A percentile compares a stretch with the other conserved stretches of the same genome.
Evolutionary conservation across 1,140 invertebrate genomes (phyloP).

Genomic region (Pteromalus puparum): DNA sequence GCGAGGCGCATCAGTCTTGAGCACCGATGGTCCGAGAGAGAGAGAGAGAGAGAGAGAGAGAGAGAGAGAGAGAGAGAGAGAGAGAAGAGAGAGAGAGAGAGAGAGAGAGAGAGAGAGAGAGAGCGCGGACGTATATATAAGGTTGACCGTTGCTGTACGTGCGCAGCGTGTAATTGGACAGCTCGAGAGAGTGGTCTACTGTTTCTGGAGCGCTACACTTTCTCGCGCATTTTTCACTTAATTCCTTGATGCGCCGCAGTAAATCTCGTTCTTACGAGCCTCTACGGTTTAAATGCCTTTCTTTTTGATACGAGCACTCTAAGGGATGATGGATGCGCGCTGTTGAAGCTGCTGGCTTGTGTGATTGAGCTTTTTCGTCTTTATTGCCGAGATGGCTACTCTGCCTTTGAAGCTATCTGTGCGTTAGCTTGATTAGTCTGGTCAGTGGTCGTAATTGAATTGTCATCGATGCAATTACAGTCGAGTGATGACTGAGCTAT

Average conservation of each 20-base stretch:
- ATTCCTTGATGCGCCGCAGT: conserved; percentile 18
- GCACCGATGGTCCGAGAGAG: not conserved
- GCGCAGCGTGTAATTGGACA: conserved; percentile 45
- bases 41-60: not conserved
- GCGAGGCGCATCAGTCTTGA: conserved; percentile 20
- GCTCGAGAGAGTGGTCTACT: conserved; percentile 22
- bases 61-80: not conserved
- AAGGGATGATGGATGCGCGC: not conserved
- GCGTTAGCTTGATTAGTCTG: too few species aligned
- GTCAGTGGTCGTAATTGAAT: not conserved
- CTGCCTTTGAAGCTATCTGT: not conserved
- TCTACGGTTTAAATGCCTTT: not conserved
- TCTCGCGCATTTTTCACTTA: conserved; percentile 38
- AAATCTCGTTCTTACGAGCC: not conserved
- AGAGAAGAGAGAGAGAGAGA: not conserved
- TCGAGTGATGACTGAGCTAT: too few species aligned
- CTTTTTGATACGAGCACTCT: not conserved
- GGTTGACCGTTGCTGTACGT: conserved; percentile 36
- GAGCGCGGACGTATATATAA: not conserved
- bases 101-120: not conserved
- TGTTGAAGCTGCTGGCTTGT: not conserved
- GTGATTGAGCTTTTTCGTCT: not conserved
- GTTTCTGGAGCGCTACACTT: not conserved
- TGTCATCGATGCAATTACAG: not conserved
- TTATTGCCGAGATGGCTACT: not conserved